Evolutionary conservation across 2,888 invertebrate species (phyloP), one percentile per base, ranked within the genome.

Genomic region (Hypolimnas misippus): DNA sequence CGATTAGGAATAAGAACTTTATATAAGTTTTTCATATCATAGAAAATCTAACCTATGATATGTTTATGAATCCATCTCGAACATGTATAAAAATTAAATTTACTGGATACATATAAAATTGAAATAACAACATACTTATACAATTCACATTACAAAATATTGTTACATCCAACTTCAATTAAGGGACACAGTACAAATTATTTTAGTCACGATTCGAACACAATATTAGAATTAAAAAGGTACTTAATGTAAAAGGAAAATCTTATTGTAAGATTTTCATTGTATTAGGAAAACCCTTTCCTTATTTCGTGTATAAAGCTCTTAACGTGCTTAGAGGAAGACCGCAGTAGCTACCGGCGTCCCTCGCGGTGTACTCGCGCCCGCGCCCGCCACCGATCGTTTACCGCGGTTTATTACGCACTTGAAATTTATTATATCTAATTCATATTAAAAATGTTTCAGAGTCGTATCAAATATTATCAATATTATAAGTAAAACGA

Each of bases 281-380:
- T 19, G 19, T 21, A 19, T 19, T 3, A 44, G 10, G 35, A 44
- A 44, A 50, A 50, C 2, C 12, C 29, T 40, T 57, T 57, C 25
- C 17, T 14, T 29, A n/a, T 14, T 38, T 42, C 17, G 16, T 44
- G 42, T 52, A 44, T 52, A 44, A 65, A 60, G 57, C 53, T 55
- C 67, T 60, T 64, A 52, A 58, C 33, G 14, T 17, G 35, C 35
- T 12, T 38, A 44, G 52, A n/a, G 44, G 14, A 33, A 56, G 35
- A 38, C 52, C 51, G 19, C 69, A 70, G 70, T 70, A 60, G 60
- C 66, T 60, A 52, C 55, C 38, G 50, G 60, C 42, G 52, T 59
- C 64, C 25, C 51, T 14, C 51, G 50, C 52, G 35, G 57, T 31
- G 44, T 51, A 57, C 54, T 51, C 66, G 62, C 59, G 59, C 56